phyloP scores from a whole-genome alignment of 2,797 vertebrate genomes.

The Sebastes minor region DNA sequence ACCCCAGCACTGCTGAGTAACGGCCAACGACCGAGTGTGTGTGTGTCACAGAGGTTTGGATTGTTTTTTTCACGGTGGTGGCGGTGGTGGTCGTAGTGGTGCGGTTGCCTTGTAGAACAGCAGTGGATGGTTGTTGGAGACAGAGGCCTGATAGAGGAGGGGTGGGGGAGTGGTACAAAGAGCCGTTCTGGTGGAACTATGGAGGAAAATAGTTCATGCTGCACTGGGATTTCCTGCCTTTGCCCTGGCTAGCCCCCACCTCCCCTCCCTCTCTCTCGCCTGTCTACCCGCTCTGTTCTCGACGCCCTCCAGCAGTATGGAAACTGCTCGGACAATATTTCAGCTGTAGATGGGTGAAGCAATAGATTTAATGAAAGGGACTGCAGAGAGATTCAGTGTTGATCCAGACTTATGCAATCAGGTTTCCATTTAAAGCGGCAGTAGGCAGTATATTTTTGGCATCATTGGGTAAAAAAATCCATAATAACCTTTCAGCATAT shows the following conservation, averaged over 20 bases:
- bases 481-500: too few relatives aligned
- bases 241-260: conserved; percentile 52
- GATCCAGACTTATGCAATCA: conserved; percentile 58
- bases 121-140: conserved; percentile 65
- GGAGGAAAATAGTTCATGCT: conserved; percentile 81
- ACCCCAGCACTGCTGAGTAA: conserved; percentile 71
- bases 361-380: conserved; percentile 44
- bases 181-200: conserved; percentile 78
- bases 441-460: too few relatives aligned
- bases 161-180: conserved; percentile 73
- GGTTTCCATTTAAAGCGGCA: neutral
- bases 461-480: too few relatives aligned
- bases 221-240: conserved; percentile 84
- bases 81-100: conserved; percentile 40
- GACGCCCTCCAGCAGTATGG: conserved; percentile 54
- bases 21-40: conserved; percentile 58
- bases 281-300: conserved; percentile 49
- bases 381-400: conserved; percentile 15
- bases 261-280: conserved; percentile 6
- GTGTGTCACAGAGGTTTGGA: conserved; percentile 66
- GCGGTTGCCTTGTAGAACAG: conserved; percentile 55
- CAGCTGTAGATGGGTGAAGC: conserved; percentile 37
- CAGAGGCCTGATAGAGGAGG: conserved; percentile 67
- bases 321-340: conserved; percentile 54
- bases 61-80: conserved; percentile 59